Evolutionary conservation across 2,113 vertebrate genomes (phyloP).

Genomic region (Ophiodon elongatus): DNA sequence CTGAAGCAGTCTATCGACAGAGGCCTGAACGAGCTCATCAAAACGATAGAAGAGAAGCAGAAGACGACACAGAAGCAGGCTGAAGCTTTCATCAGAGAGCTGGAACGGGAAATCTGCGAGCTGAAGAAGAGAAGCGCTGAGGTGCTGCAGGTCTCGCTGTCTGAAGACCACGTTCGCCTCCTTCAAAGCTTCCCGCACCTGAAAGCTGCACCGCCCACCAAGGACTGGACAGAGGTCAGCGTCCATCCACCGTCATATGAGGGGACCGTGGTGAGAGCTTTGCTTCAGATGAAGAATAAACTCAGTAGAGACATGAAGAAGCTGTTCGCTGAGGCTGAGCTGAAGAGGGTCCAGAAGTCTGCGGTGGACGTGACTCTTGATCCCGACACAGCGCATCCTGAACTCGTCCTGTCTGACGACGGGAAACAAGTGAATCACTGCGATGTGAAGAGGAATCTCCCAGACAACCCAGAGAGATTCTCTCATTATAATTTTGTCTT

Average conservation of each 20-base stretch:
- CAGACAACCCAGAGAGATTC: conserved; percentile 31
- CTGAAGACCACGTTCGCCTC: conserved; percentile 20
- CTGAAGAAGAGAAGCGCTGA: conserved; percentile 20
- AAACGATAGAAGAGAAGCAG: not conserved
- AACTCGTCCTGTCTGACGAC: not conserved
- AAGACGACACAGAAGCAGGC: not conserved
- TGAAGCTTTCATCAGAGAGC: not conserved
- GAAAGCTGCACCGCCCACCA: not conserved
- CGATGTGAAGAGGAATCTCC: not conserved
- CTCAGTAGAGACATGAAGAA: not conserved
- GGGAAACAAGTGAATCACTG: not conserved
- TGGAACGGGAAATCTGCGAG: conserved; percentile 23
- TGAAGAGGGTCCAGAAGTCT: not conserved
- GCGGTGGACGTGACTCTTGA: not conserved
- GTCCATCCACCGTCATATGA: conserved; percentile 6
- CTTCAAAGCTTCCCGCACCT: conserved; percentile 3
- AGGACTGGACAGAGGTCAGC: conserved; percentile 10
- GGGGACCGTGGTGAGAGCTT: conserved; percentile 5
- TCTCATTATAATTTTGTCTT: not conserved
- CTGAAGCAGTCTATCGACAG: conserved; percentile 14
- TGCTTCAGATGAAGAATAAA: conserved; percentile 27
- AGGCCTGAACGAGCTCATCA: not conserved
- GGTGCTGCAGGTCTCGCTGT: not conserved
- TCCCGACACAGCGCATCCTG: not conserved
- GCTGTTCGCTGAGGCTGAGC: not conserved